phyloP scores from a whole-genome alignment of 2,113 vertebrate species.

The Dissostichus mawsoni region DNA sequence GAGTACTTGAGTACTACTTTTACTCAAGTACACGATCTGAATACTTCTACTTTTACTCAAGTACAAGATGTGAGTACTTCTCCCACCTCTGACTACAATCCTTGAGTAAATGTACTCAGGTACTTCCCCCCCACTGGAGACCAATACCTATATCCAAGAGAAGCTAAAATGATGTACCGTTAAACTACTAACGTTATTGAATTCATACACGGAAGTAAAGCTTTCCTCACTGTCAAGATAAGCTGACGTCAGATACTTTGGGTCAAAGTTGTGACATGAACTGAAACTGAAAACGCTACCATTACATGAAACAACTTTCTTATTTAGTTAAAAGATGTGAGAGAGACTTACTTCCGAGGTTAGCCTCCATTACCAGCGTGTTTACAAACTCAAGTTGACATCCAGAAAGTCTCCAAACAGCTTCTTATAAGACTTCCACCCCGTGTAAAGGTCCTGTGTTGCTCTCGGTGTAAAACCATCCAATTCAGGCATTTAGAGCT shows the following conservation, averaged over 20 bases:
- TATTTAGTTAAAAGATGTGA: too few species aligned
- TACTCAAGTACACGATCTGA: too few species aligned
- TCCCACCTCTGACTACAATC: too few species aligned
- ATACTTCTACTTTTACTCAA: too few species aligned
- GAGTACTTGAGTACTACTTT: too few species aligned
- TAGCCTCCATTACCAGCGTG: not conserved
- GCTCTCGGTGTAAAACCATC: not conserved
- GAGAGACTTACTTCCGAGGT: not conserved
- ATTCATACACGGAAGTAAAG: not conserved
- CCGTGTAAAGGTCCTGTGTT: not conserved
- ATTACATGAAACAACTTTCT: not conserved
- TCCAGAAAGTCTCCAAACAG: not conserved
- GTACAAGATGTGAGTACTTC: too few species aligned
- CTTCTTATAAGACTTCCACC: too few species aligned
- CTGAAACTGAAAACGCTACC: slow-evolving; percentile 2
- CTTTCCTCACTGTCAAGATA: not conserved
- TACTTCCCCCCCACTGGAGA: too few species aligned
- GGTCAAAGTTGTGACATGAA: not conserved
- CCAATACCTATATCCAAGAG: not conserved
- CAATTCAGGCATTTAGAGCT: not conserved
- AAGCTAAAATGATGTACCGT: not conserved
- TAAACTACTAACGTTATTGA: not conserved
- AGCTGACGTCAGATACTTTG: slow-evolving; percentile 10
- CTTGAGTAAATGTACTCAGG: too few species aligned
- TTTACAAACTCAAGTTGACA: not conserved